Percentiles rank a stretch among this genome's conserved stretches.
Evolutionary conservation across 1,140 invertebrate species (phyloP).

Genomic region (Gryllus bimaculatus): DNA sequence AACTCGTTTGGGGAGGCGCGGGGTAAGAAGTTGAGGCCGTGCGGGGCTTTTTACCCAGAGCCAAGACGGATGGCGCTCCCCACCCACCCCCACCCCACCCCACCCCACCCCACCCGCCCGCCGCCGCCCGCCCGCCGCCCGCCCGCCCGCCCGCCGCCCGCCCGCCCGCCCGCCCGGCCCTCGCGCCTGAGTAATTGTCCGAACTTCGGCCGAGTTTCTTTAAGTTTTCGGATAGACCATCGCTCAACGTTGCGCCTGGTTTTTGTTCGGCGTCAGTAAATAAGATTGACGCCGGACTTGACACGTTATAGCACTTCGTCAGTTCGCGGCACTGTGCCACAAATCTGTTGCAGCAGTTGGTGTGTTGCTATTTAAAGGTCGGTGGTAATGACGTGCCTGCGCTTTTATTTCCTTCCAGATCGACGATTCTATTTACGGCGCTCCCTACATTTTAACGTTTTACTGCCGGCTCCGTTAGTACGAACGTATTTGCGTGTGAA

Average conservation of each 20-base stretch:
- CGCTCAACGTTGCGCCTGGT: background rate
- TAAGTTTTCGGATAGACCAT: background rate
- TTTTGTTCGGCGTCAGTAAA: background rate
- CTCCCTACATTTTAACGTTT: background rate
- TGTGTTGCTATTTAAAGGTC: background rate
- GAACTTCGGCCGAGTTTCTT: background rate
- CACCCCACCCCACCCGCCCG: too few relatives aligned
- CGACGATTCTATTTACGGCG: background rate
- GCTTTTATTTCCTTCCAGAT: background rate
- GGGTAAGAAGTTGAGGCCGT: too few relatives aligned
- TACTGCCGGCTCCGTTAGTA: background rate
- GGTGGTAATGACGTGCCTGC: background rate
- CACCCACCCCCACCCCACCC: too few relatives aligned
- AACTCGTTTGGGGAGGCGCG: too few relatives aligned
- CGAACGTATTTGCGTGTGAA: conserved; percentile 1
- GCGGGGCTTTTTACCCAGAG: too few relatives aligned
- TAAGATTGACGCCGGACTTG: background rate
- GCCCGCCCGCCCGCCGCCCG: too few relatives aligned
- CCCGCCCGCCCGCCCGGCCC: too few relatives aligned
- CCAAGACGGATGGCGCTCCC: too few relatives aligned
- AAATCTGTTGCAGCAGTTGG: background rate
- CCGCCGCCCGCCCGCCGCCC: too few relatives aligned
- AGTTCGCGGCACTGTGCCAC: background rate
- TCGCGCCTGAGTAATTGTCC: background rate
- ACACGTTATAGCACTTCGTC: background rate